Evolutionary conservation across 2,113 vertebrate genomes (phyloP).

Genomic region (Clarias gariepinus): DNA sequence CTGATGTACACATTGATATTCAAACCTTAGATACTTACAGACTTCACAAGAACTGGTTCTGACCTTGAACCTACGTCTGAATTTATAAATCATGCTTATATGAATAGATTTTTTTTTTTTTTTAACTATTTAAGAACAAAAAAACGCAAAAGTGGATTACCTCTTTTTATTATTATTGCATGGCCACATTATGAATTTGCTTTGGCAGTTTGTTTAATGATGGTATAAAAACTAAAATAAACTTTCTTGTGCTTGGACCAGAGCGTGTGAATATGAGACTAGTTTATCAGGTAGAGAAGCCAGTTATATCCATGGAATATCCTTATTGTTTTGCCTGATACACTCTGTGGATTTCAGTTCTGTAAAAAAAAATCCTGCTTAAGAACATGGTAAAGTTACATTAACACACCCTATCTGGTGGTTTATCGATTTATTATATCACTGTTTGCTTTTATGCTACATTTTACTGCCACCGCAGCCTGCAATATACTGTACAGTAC

Average conservation of each 20-base stretch:
- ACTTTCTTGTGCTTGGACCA: background rate
- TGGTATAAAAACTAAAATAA: background rate
- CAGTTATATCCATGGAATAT: background rate
- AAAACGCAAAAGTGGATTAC: background rate
- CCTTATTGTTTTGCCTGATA: background rate
- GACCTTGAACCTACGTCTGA: background rate
- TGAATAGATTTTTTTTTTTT: background rate
- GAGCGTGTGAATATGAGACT: background rate
- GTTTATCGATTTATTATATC: no score
- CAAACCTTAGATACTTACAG: background rate
- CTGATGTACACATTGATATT: background rate
- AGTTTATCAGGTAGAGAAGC: background rate
- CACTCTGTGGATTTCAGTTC: no score
- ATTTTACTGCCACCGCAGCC: no score
- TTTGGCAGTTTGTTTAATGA: background rate
- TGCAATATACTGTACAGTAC: no score
- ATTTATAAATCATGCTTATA: background rate
- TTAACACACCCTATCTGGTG: no score
- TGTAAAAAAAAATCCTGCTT: no score
- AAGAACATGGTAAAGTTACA: no score
- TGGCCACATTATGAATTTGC: background rate
- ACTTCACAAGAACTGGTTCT: background rate
- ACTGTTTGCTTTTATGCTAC: no score
- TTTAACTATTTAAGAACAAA: background rate
- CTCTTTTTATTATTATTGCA: background rate